A percentile compares a stretch with the other conserved stretches of the same genome.
These are phyloP conservation scores for Lathronympha strigana DNA, from an alignment of 2,888 invertebrate species.

Conservation along the genomic window DNA sequence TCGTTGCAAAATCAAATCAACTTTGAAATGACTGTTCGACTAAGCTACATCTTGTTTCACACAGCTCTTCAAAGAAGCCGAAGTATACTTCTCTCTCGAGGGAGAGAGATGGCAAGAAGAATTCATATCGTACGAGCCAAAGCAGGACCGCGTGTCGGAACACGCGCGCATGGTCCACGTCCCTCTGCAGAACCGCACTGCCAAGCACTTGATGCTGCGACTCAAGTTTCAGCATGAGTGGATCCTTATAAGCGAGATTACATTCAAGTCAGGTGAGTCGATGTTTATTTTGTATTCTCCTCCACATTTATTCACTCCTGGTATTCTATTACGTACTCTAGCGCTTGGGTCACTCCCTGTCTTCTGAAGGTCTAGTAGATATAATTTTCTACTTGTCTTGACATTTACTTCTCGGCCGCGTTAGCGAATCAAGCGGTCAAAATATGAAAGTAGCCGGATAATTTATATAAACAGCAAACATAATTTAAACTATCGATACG, in stretches of 20 bases:
- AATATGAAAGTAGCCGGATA: no score
- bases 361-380: no score
- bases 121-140: constrained; percentile 86
- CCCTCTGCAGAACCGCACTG: constrained; percentile 89
- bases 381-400: no score
- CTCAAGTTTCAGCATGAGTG: constrained; percentile 92
- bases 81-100: constrained; percentile 91
- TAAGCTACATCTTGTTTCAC: constrained; percentile 12
- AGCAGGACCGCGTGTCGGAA: constrained; percentile 82
- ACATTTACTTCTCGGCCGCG: no score
- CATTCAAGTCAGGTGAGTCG: constrained; percentile 90
- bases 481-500: no score
- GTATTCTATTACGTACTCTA: no score
- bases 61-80: constrained; percentile 90
- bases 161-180: constrained; percentile 88
- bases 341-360: no score
- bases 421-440: no score
- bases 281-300: background rate
- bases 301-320: no score
- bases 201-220: constrained; percentile 89
- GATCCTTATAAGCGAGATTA: constrained; percentile 95
- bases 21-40: no score
- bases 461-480: no score
- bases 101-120: constrained; percentile 89
- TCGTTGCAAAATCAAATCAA: no score